Evolutionary conservation across 2,888 invertebrate genomes (phyloP).

Genomic region (Catotricha subobsoleta): DNA sequence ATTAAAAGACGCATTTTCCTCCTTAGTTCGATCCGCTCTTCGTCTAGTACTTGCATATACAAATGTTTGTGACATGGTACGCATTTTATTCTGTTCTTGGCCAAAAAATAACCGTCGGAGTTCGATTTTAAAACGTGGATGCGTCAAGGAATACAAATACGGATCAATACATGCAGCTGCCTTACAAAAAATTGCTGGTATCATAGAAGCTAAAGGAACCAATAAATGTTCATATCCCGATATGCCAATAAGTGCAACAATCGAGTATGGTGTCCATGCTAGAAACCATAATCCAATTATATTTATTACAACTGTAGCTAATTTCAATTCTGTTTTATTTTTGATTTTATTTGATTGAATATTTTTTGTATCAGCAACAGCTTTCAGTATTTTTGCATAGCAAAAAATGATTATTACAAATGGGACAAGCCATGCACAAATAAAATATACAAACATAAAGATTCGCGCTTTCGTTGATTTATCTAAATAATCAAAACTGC

Average conservation of each 20-base stretch:
- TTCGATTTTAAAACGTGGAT: slow-evolving; percentile 55
- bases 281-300: slow-evolving; percentile 57
- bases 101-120: slow-evolving; percentile 21
- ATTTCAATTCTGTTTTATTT: slow-evolving; percentile 49
- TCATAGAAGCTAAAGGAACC: slow-evolving; percentile 52
- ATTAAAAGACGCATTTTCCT: too few relatives aligned
- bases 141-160: slow-evolving; percentile 59
- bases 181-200: slow-evolving; percentile 65
- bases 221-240: slow-evolving; percentile 43
- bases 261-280: slow-evolving; percentile 69
- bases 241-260: slow-evolving; percentile 55
- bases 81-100: too few relatives aligned
- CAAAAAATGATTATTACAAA: slow-evolving; percentile 51
- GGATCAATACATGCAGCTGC: slow-evolving; percentile 67
- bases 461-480: slow-evolving; percentile 38
- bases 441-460: slow-evolving; percentile 58
- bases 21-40: too few relatives aligned
- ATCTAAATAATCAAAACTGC: slow-evolving; percentile 70
- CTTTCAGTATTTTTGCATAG: slow-evolving; percentile 50
- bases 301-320: slow-evolving; percentile 47
- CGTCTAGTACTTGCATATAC: too few relatives aligned
- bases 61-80: too few relatives aligned
- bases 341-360: slow-evolving; percentile 42
- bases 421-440: slow-evolving; percentile 58
- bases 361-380: slow-evolving; percentile 33